Evolutionary conservation across 2,113 vertebrate species (phyloP).

Genomic region (Macquaria australasica): DNA sequence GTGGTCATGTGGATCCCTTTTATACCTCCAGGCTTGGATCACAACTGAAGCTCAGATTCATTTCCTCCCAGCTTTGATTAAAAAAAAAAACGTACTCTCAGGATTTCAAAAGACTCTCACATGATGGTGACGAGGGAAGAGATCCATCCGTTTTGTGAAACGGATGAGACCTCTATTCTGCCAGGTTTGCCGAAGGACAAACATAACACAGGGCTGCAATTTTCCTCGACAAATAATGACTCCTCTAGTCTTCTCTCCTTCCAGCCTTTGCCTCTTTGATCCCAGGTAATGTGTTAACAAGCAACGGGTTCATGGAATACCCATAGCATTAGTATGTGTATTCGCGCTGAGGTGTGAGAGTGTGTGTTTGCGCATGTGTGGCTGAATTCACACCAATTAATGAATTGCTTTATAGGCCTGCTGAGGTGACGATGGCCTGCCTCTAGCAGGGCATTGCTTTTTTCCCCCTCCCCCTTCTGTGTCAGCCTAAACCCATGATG

Average conservation of each 20-base stretch:
- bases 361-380: slow-evolving; percentile 54
- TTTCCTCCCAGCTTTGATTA: slow-evolving; percentile 75
- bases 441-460: slow-evolving; percentile 57
- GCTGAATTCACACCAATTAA: slow-evolving; percentile 84
- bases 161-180: slow-evolving; percentile 58
- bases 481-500: slow-evolving; percentile 51
- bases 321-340: slow-evolving; percentile 70
- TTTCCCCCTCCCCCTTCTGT: slow-evolving; percentile 15
- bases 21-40: slow-evolving; percentile 74
- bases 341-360: slow-evolving; percentile 57
- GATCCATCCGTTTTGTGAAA: slow-evolving; percentile 57
- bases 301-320: slow-evolving; percentile 72
- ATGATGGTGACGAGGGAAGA: slow-evolving; percentile 65
- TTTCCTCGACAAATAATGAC: slow-evolving; percentile 76
- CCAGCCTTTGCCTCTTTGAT: slow-evolving; percentile 75
- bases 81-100: slow-evolving; percentile 55
- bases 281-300: slow-evolving; percentile 82
- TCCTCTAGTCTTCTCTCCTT: slow-evolving; percentile 54
- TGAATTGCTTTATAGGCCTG: slow-evolving; percentile 79
- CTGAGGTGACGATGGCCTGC: slow-evolving; percentile 81
- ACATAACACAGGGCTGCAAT: slow-evolving; percentile 69
- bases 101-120: slow-evolving; percentile 77
- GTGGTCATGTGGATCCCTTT: slow-evolving; percentile 78
- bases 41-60: slow-evolving; percentile 73
- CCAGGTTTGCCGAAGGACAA: slow-evolving; percentile 69